These are phyloP conservation scores for Enoplosus armatus DNA, from an alignment of 2,797 vertebrate species.

Conservation along the genomic window DNA sequence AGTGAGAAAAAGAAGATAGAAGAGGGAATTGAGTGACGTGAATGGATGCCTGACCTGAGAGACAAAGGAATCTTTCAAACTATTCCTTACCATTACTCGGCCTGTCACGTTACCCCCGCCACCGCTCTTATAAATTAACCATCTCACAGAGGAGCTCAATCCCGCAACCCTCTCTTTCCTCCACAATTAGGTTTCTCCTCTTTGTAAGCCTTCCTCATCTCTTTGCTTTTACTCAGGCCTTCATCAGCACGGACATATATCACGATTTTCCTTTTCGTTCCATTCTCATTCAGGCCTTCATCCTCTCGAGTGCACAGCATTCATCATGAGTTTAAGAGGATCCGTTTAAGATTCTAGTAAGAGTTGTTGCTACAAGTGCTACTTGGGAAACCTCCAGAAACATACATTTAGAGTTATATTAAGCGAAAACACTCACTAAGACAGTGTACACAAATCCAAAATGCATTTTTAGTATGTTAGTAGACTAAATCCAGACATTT, in stretches of 20 bases:
- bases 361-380: conserved; percentile 12
- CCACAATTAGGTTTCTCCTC: conserved; percentile 77
- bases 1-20: conserved; percentile 68
- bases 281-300: conserved; percentile 64
- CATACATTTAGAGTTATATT: background rate
- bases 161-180: conserved; percentile 66
- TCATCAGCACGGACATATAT: conserved; percentile 70
- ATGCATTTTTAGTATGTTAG: conserved; percentile 3
- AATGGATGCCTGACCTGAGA: conserved; percentile 74
- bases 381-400: conserved; percentile 37
- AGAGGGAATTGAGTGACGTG: conserved; percentile 65
- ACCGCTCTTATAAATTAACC: conserved; percentile 83
- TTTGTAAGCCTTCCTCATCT: conserved; percentile 76
- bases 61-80: conserved; percentile 79
- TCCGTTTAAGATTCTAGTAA: conserved; percentile 34
- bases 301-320: conserved; percentile 56
- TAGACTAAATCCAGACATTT: conserved; percentile 6
- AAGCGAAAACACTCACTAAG: conserved; percentile 16
- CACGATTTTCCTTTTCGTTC: conserved; percentile 62
- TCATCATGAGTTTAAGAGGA: conserved; percentile 51
- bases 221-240: conserved; percentile 62
- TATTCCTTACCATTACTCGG: conserved; percentile 79
- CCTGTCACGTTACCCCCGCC: conserved; percentile 76
- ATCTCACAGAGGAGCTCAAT: conserved; percentile 75
- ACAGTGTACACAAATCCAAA: conserved; percentile 13